These are phyloP conservation scores for Sympetrum striolatum DNA, from an alignment of 2,888 invertebrate species.

Conservation along the genomic window DNA sequence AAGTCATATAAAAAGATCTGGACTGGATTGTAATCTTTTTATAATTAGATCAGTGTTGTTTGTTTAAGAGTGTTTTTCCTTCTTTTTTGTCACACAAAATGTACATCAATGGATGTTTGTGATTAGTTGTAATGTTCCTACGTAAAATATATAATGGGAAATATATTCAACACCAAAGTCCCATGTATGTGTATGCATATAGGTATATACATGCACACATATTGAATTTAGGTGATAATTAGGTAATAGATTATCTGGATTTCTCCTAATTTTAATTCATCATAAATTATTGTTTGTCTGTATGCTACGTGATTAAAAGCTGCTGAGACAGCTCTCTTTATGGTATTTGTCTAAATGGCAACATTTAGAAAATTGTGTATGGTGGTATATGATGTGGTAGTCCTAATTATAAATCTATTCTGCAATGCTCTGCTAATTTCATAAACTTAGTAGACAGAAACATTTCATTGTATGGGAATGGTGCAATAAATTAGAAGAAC, in stretches of 20 bases:
- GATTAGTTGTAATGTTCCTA: slow-evolving; percentile 42
- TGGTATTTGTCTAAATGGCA: no score
- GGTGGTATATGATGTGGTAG: slow-evolving; percentile 1
- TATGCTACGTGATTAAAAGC: neutral
- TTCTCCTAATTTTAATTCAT: neutral
- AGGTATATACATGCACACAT: no score
- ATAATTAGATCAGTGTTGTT: neutral
- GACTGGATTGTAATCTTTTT: neutral
- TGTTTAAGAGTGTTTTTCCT: neutral
- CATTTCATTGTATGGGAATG: slow-evolving; percentile 36
- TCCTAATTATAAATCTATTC: neutral
- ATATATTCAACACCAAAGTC: slow-evolving; percentile 38
- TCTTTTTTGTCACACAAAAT: neutral
- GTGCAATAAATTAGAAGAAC: slow-evolving; percentile 28
- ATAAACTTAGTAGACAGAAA: neutral
- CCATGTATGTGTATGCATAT: slow-evolving; percentile 11
- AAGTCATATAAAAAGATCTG: no score
- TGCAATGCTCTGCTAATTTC: neutral
- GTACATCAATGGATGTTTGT: slow-evolving; percentile 37
- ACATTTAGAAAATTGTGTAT: neutral
- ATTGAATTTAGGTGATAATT: slow-evolving; percentile 1
- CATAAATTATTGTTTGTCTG: slow-evolving; percentile 30
- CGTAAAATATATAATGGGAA: neutral
- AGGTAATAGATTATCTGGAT: neutral
- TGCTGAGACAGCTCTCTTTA: neutral